A percentile compares a stretch with the other conserved stretches of the same genome.
Evolutionary conservation across 2,888 invertebrate genomes (phyloP).

Genomic region (Lycocerus yunnanus): DNA sequence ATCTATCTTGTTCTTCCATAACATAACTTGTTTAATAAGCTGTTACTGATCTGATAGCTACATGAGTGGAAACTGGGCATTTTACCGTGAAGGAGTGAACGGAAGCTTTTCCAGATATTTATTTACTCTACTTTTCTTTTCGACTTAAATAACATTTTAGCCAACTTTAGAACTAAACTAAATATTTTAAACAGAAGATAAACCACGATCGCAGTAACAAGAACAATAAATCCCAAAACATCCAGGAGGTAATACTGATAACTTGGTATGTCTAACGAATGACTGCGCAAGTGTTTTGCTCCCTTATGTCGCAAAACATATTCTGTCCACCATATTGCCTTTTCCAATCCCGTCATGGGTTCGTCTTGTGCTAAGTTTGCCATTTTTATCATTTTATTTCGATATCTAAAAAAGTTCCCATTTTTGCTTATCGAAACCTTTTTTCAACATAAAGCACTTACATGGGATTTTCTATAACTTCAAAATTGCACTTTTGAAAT

Average conservation of each 20-base stretch:
- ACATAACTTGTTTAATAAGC: too few species aligned
- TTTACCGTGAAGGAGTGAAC: too few species aligned
- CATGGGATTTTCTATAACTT: not conserved
- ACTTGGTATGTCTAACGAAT: not conserved
- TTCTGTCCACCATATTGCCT: conserved; percentile 2
- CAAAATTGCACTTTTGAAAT: not conserved
- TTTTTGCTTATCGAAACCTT: not conserved
- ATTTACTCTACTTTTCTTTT: too few species aligned
- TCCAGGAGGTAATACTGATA: conserved; percentile 1
- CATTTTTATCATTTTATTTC: not conserved
- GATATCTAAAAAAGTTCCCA: not conserved
- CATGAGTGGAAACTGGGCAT: too few species aligned
- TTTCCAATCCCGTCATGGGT: not conserved
- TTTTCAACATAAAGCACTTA: not conserved
- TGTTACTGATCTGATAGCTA: too few species aligned
- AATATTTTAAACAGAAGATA: not conserved
- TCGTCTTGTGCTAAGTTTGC: not conserved
- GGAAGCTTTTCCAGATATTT: too few species aligned
- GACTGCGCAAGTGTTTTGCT: not conserved
- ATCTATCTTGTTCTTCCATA: too few species aligned
- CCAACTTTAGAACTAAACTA: not conserved
- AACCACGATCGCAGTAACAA: not conserved
- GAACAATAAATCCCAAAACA: not conserved
- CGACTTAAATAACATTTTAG: not conserved
- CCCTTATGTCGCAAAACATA: conserved; percentile 4